phyloP scores from a whole-genome alignment of 2,797 vertebrate species.

The Hapalemur alaotrensis region DNA sequence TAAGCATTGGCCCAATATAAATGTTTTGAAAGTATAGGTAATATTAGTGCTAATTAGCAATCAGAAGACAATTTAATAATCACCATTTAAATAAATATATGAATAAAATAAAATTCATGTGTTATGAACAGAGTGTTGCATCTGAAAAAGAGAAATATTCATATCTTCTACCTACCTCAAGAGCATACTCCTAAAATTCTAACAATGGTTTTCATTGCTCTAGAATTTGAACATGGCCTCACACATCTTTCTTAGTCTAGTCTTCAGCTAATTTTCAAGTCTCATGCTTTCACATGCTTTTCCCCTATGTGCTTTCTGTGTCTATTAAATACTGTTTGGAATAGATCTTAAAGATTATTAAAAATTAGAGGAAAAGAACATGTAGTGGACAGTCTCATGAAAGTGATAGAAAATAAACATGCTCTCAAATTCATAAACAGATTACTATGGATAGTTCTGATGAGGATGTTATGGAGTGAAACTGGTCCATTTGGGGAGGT shows the following conservation, averaged over 20 bases:
- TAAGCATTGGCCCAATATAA: background rate
- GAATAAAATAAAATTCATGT: background rate
- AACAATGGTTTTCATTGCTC: background rate
- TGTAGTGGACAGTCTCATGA: background rate
- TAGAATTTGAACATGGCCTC: background rate
- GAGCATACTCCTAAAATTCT: background rate
- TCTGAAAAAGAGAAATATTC: background rate
- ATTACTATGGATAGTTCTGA: background rate
- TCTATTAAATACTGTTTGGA: background rate
- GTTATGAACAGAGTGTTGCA: background rate
- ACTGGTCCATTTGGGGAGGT: fast-evolving
- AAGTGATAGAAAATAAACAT: background rate
- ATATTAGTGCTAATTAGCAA: background rate
- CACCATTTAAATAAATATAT: background rate
- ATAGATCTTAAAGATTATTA: background rate
- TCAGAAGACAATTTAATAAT: background rate
- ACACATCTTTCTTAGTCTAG: background rate
- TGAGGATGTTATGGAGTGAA: background rate
- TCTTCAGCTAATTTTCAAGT: background rate
- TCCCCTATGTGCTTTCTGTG: background rate
- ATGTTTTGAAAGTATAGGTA: background rate
- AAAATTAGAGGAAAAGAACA: background rate
- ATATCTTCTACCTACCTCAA: background rate
- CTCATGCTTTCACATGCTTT: background rate
- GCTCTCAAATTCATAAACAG: background rate